phyloP scores from a whole-genome alignment of 2,113 vertebrate species.

The Scatophagus argus region DNA sequence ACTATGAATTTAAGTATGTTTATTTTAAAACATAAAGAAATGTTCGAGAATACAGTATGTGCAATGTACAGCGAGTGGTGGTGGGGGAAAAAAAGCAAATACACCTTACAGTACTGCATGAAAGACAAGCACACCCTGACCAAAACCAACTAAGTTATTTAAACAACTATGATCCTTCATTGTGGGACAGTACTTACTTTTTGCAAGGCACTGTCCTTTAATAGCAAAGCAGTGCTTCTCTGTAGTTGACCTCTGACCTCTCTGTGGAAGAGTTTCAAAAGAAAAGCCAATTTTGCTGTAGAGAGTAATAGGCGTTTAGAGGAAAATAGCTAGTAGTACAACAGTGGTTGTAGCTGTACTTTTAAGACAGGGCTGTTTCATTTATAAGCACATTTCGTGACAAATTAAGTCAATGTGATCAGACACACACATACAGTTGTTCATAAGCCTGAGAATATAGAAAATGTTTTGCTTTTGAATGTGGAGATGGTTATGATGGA shows the following conservation, averaged over 20 bases:
- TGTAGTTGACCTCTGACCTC: not conserved
- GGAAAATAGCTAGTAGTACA: not conserved
- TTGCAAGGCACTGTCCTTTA: not conserved
- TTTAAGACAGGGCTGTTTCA: not conserved
- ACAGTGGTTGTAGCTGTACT: not conserved
- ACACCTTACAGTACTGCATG: no score
- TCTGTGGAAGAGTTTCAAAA: not conserved
- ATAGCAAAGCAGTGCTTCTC: not conserved
- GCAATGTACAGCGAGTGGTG: not conserved
- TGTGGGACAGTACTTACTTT: not conserved
- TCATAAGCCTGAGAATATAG: not conserved
- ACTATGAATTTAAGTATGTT: not conserved
- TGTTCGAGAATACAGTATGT: not conserved
- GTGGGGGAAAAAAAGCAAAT: not conserved
- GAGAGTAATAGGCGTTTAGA: not conserved
- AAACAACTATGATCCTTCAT: no score
- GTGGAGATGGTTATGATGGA: not conserved
- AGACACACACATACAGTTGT: not conserved
- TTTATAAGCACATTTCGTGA: not conserved
- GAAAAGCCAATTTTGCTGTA: not conserved
- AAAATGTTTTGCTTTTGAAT: not conserved
- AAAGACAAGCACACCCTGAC: not conserved
- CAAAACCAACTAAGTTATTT: not conserved
- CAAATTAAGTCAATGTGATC: not conserved
- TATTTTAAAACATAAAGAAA: not conserved